phyloP scores from a whole-genome alignment of 1,140 invertebrate genomes.

The Lucilia cuprina region DNA sequence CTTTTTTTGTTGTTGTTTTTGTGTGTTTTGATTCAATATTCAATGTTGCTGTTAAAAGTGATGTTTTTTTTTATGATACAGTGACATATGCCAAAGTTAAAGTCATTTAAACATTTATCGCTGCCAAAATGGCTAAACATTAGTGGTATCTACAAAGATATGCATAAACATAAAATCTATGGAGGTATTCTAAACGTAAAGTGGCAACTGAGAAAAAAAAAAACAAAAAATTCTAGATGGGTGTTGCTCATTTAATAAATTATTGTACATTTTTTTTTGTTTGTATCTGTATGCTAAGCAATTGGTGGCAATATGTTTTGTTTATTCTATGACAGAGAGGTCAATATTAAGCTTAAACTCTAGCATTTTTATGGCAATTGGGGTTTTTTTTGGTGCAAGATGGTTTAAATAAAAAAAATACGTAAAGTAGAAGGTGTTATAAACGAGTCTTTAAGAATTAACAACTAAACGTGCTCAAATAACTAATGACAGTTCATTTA shows the following conservation, averaged over 20 bases:
- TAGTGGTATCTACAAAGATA: not conserved
- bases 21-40: not conserved
- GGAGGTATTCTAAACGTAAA: not conserved
- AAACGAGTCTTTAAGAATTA: conserved; percentile 28
- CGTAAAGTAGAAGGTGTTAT: not conserved
- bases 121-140: conserved; percentile 20
- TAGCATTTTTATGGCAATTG: too few species aligned
- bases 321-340: not conserved
- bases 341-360: not conserved
- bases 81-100: conserved; percentile 40
- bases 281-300: not conserved
- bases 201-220: too few species aligned
- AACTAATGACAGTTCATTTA: conserved; percentile 28
- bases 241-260: conserved; percentile 18
- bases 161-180: not conserved
- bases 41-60: conserved; percentile 23
- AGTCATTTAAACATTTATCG: conserved; percentile 38
- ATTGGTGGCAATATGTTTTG: conserved; percentile 11
- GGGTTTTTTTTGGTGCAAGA: too few species aligned
- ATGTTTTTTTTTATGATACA: conserved; percentile 33
- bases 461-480: conserved; percentile 27
- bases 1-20: not conserved
- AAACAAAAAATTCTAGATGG: not conserved
- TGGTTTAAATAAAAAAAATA: too few species aligned
- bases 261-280: not conserved